A percentile compares a stretch with the other conserved stretches of the same genome.
Conservation (phyloP, 2,888 invertebrate genomes). For the Gandaritis pyraliata region DNA sequence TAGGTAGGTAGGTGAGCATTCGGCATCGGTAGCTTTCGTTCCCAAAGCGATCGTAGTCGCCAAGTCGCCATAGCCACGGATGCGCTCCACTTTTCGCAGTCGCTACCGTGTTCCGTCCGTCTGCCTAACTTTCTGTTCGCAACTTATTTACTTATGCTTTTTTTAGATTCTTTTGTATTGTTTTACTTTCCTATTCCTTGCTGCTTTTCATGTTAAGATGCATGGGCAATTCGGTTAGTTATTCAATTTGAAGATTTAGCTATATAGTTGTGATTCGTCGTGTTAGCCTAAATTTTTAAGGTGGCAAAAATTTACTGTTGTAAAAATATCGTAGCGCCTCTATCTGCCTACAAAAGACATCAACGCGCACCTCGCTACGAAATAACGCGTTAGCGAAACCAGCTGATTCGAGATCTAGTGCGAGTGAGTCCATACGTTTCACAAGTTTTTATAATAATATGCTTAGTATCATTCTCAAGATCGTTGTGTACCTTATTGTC, state of each 20-base stretch:
- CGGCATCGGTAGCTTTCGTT: constrained; percentile 57
- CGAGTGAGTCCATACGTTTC: constrained; percentile 21
- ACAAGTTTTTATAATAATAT: constrained; percentile 25
- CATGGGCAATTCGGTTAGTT: background rate
- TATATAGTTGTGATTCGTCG: background rate
- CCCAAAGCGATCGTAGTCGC: constrained; percentile 51
- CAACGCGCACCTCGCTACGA: constrained; percentile 58
- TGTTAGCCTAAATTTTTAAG: background rate
- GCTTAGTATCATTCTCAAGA: constrained; percentile 16
- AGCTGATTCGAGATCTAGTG: constrained; percentile 40
- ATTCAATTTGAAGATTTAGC: no score
- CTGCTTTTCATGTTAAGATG: background rate
- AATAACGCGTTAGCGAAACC: constrained; percentile 41
- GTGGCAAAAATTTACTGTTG: background rate
- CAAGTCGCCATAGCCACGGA: constrained; percentile 51
- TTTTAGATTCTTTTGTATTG: constrained; percentile 21
- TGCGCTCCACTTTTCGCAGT: constrained; percentile 61
- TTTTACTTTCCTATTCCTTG: background rate
- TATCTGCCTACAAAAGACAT: constrained; percentile 63
- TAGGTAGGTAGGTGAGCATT: constrained; percentile 46
- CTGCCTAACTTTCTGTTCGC: constrained; percentile 57
- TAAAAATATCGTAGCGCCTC: constrained; percentile 1
- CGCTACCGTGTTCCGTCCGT: constrained; percentile 28
- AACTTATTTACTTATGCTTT: constrained; percentile 39
- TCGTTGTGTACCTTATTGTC: constrained; percentile 13